Evolutionary conservation across 2,113 vertebrate genomes (phyloP), one percentile per base, ranked within the genome.

Genomic region (Barnardius zonarius): DNA sequence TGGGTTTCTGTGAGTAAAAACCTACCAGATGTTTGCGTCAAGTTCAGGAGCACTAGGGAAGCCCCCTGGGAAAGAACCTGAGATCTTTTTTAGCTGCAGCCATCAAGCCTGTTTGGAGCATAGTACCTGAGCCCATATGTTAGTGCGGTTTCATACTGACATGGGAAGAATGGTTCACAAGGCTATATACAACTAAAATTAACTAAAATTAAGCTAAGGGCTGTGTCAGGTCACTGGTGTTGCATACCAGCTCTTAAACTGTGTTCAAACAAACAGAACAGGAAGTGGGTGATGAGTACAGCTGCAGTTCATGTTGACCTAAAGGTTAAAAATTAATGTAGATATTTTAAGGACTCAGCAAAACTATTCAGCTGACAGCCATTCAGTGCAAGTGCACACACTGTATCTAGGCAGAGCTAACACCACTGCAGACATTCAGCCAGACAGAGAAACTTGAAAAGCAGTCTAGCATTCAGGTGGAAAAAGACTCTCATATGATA

Each of bases 1-100:
- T 62, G 75, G 18, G 57, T 95, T 97, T 84, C 74, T 97, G 79
- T 97, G 86, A 91, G 37, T 80, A 73, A 92, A 94, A 75, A 92
- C 49, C 62, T 90, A 46, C 37, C 74, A 95, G 76, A 59, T 61
- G 39, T 87, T 90, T 95, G 48, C 9, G 3, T 90, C 64, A 88
- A 74, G 43, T 87, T 91, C 55, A 41, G 78, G 44, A 94, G 46
- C 87, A 83, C 93, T 96, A 33, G 41, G 92, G 69, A 94, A 82
- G 5, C 62, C 37, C 57, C 31, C 46, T 83, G 48, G 17, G 46
- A 72, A 81, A 75, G 46, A 67, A 48, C 24, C 24, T 48, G 57
- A 78, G 30, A 27, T 67, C 35, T 39, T 67, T 81, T 76, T 91
- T 39, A 78, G 33, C 61, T 68, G 43, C 61, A 35, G 6, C 35